phyloP scores from a whole-genome alignment of 2,113 vertebrate genomes.

The Odocoileus hemionus region DNA sequence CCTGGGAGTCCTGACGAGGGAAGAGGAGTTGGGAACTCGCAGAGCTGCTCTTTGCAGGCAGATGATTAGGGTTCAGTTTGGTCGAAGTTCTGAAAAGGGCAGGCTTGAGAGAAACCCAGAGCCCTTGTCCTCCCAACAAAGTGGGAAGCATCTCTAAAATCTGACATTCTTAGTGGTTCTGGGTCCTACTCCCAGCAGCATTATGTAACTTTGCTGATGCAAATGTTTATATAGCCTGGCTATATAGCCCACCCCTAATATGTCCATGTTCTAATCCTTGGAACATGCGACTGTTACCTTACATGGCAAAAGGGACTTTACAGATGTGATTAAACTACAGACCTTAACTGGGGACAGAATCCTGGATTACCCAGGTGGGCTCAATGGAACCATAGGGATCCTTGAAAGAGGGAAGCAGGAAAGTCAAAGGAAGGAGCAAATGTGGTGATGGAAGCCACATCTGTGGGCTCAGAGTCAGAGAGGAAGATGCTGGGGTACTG shows the following conservation, averaged over 20 bases:
- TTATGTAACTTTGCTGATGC: background rate
- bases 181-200: background rate
- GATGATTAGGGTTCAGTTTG: background rate
- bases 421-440: background rate
- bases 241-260: background rate
- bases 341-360: too few relatives aligned
- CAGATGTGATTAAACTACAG: background rate
- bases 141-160: accelerated
- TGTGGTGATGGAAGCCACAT: background rate
- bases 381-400: accelerated
- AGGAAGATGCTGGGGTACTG: background rate
- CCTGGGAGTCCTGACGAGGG: background rate
- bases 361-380: background rate
- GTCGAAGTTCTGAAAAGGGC: background rate
- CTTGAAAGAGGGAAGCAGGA: background rate
- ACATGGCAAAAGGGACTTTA: background rate
- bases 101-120: background rate
- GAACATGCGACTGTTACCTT: accelerated
- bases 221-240: accelerated
- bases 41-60: background rate
- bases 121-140: background rate
- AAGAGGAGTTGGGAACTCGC: background rate
- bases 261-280: accelerated
- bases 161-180: background rate
- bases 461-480: too few relatives aligned